A percentile compares a stretch with the other conserved stretches of the same genome.
Evolutionary conservation across 1,140 invertebrate genomes (phyloP).

Genomic region (Bombyx mandarina): DNA sequence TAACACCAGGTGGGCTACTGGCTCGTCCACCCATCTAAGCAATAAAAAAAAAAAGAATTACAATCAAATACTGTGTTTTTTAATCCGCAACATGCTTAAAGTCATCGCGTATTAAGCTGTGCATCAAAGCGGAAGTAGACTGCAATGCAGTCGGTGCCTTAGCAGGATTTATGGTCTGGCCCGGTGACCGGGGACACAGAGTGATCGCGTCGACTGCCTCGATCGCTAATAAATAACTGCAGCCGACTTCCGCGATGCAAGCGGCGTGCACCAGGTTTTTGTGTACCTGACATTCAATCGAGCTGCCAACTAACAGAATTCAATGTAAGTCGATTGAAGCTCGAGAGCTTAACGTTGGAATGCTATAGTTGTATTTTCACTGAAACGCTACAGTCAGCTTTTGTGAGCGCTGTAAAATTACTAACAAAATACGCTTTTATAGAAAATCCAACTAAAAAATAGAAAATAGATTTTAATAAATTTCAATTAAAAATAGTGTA

Average conservation of each 20-base stretch:
- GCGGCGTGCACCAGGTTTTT: constrained; percentile 22
- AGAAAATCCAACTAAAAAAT: too few species aligned
- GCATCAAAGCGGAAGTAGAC: constrained; percentile 9
- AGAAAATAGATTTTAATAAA: too few species aligned
- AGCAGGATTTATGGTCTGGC: constrained; percentile 28
- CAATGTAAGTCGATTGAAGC: background rate
- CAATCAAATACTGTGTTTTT: too few species aligned
- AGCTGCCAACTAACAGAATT: constrained; percentile 7
- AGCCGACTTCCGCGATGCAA: constrained; percentile 21
- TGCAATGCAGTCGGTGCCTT: constrained; percentile 26
- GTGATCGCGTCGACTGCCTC: constrained; percentile 32
- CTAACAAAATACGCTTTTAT: too few species aligned
- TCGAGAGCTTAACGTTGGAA: background rate
- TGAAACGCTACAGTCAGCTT: background rate
- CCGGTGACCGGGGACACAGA: constrained; percentile 25
- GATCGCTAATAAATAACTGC: constrained; percentile 41
- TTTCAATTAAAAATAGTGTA: too few species aligned
- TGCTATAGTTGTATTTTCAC: background rate
- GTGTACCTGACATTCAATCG: constrained; percentile 16
- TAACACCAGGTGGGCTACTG: too few species aligned
- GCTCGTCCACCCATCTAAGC: too few species aligned
- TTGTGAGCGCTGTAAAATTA: too few species aligned
- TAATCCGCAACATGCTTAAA: background rate
- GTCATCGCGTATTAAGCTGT: constrained; percentile 8
- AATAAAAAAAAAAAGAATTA: too few species aligned